Conservation (phyloP, 2,797 vertebrate species). For the Fundulus diaphanus region DNA sequence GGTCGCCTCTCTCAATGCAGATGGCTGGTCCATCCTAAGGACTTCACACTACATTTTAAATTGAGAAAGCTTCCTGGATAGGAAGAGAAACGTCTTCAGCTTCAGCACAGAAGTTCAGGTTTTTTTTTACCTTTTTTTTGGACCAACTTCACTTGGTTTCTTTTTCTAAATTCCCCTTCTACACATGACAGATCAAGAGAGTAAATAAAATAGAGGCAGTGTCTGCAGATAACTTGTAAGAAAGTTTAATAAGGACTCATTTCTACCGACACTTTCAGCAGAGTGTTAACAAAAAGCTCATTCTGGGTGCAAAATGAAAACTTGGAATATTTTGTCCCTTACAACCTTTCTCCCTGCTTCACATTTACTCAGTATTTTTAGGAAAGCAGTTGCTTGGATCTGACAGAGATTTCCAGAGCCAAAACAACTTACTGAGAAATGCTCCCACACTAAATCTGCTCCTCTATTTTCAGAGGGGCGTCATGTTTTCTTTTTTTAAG, state of each 20-base stretch:
- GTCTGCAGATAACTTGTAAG: not conserved
- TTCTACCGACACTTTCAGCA: not conserved
- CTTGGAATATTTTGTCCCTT: not conserved
- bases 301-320: not conserved
- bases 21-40: too few species aligned
- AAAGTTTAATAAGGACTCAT: not conserved
- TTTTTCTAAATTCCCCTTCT: not conserved
- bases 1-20: too few species aligned
- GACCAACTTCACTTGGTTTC: not conserved
- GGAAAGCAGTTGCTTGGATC: slow-evolving; percentile 29
- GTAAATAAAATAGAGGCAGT: not conserved
- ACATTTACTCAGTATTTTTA: slow-evolving; percentile 11
- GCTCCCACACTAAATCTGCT: slow-evolving; percentile 55
- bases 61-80: too few species aligned
- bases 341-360: not conserved
- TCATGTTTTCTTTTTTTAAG: slow-evolving; percentile 11
- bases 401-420: slow-evolving; percentile 14
- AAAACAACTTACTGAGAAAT: slow-evolving; percentile 4
- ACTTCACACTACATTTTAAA: too few species aligned
- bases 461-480: slow-evolving; percentile 35
- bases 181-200: not conserved
- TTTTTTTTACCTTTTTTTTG: too few species aligned
- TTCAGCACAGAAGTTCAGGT: too few species aligned
- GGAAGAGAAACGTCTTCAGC: too few species aligned
- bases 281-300: not conserved